Percentiles rank a stretch among this genome's conserved stretches.
Evolutionary conservation across 2,888 invertebrate genomes (phyloP).

Genomic region (Melanargia galathea): DNA sequence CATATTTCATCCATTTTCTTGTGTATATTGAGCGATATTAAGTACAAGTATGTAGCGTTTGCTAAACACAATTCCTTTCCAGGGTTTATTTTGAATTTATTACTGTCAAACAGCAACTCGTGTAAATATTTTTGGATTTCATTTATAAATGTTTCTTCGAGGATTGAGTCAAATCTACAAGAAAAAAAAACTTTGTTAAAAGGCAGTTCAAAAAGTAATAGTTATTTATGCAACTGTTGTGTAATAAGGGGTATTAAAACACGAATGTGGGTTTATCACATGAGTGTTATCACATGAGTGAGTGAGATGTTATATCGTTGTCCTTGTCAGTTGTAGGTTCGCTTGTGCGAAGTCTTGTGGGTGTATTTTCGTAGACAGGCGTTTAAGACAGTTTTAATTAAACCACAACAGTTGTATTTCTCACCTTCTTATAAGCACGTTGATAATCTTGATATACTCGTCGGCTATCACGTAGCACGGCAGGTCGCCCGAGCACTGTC

Average conservation of each 20-base stretch:
- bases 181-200: no score
- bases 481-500: conserved; percentile 39
- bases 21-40: conserved; percentile 44
- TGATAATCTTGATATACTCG: conserved; percentile 58
- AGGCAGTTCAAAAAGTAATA: not conserved
- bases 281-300: no score
- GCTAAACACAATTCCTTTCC: conserved; percentile 58
- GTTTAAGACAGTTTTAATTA: no score
- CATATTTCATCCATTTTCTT: conserved; percentile 33
- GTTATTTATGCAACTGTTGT: no score
- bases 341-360: no score
- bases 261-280: no score
- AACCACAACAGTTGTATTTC: not conserved
- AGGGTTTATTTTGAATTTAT: conserved; percentile 40
- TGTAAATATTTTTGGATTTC: conserved; percentile 46
- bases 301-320: no score
- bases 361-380: no score
- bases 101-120: conserved; percentile 46
- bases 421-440: conserved; percentile 59
- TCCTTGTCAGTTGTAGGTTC: no score
- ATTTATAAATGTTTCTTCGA: conserved; percentile 25
- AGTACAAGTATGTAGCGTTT: conserved; percentile 48
- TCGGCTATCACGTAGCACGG: conserved; percentile 62
- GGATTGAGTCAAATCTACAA: conserved; percentile 27
- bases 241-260: no score